Evolutionary conservation across 2,888 invertebrate genomes (phyloP).

Genomic region (Disparrhopalites patrizii): DNA sequence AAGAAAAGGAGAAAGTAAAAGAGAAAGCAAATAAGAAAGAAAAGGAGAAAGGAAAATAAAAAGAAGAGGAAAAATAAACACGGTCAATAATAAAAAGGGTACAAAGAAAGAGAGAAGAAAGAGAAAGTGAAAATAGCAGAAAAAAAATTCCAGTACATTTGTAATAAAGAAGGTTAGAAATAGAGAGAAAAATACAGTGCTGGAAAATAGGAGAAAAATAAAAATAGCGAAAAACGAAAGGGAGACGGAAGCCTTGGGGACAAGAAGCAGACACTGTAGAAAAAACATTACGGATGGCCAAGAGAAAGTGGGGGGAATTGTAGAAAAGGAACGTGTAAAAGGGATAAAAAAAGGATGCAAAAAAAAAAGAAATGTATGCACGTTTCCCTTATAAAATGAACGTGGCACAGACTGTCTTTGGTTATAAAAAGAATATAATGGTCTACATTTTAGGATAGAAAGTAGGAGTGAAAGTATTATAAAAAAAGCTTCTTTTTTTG

Average conservation of each 20-base stretch:
- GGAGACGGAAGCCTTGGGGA: background rate
- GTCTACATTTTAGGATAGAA: too few species aligned
- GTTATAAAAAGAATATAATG: too few species aligned
- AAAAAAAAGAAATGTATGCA: too few species aligned
- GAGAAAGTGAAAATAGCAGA: background rate
- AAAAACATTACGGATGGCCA: background rate
- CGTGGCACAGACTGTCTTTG: too few species aligned
- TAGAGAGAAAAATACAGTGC: constrained; percentile 21
- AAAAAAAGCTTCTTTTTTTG: too few species aligned
- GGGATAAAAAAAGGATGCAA: too few species aligned
- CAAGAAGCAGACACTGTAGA: background rate
- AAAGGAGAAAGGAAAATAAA: background rate
- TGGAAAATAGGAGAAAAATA: too few species aligned
- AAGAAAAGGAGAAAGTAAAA: too few species aligned
- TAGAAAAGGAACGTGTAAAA: too few species aligned
- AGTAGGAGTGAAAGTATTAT: too few species aligned
- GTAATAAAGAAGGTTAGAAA: background rate
- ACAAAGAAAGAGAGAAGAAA: background rate
- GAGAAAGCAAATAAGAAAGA: too few species aligned
- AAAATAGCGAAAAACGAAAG: constrained; percentile 6
- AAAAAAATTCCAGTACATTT: background rate
- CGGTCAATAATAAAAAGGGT: background rate
- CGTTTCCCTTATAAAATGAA: too few species aligned
- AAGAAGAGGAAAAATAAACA: constrained; percentile 1
- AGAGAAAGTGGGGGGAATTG: background rate